These are phyloP conservation scores for Haliclystus octoradiatus DNA, from an alignment of 30 jellyfish, hydroid and myxozoan species.

Conservation along the genomic window DNA sequence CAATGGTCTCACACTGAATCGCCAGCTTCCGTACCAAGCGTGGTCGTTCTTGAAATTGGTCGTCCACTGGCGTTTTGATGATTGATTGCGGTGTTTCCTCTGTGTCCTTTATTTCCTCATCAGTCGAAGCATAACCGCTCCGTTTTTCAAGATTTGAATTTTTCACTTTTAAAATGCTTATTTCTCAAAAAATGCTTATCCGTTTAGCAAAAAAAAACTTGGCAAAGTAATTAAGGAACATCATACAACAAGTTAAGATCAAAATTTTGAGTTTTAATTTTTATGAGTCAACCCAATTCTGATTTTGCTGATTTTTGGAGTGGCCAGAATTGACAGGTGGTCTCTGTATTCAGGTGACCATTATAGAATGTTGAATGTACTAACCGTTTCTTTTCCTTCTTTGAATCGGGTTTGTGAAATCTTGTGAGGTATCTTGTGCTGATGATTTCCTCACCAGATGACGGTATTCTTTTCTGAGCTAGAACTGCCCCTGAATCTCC, in stretches of 20 bases:
- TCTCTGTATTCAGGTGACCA: too few relatives aligned
- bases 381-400: slow-evolving; percentile 65
- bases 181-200: too few relatives aligned
- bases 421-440: slow-evolving; percentile 33
- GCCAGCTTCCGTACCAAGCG: neutral
- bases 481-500: slow-evolving; percentile 91
- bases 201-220: too few relatives aligned
- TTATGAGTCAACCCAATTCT: too few relatives aligned
- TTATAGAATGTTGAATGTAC: too few relatives aligned
- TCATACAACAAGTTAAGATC: too few relatives aligned
- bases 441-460: slow-evolving; percentile 1
- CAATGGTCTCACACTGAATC: neutral
- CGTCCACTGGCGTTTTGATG: neutral
- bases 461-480: slow-evolving; percentile 18
- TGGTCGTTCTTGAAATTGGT: neutral
- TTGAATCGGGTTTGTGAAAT: slow-evolving; percentile 78
- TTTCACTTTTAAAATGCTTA: too few relatives aligned
- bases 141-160: too few relatives aligned
- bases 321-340: too few relatives aligned
- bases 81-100: slow-evolving; percentile 45
- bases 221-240: too few relatives aligned
- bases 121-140: neutral
- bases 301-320: too few relatives aligned
- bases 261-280: too few relatives aligned
- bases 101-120: slow-evolving; percentile 12